Evolutionary conservation across 2,113 vertebrate species (phyloP).

Genomic region (Lophotis ruficrista): DNA sequence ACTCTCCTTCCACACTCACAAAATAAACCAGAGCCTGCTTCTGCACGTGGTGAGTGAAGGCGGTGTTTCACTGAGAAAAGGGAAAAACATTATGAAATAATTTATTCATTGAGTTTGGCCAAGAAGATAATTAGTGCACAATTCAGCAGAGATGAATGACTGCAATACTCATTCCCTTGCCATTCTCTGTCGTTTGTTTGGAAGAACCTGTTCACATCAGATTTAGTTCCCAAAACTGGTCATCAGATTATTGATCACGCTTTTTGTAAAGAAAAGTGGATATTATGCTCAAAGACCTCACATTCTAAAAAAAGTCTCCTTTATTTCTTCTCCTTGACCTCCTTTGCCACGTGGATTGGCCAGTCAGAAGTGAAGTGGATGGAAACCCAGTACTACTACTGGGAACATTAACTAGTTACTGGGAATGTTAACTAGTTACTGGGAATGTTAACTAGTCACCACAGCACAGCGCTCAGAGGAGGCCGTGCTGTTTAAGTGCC

Average conservation of each 20-base stretch:
- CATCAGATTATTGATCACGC: constrained; percentile 40
- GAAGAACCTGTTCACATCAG: constrained; percentile 24
- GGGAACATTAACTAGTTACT: background rate
- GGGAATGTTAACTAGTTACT: background rate
- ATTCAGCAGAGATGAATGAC: constrained; percentile 53
- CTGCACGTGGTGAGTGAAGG: background rate
- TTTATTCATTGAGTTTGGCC: constrained; percentile 52
- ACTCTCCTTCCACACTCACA: background rate
- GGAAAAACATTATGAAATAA: constrained; percentile 35
- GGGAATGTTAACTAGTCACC: background rate
- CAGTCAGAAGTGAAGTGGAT: background rate
- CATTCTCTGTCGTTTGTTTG: background rate
- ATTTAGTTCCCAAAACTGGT: constrained; percentile 25
- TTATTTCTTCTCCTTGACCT: background rate
- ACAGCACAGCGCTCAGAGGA: background rate
- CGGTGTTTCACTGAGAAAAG: constrained; percentile 24
- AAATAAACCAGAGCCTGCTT: background rate
- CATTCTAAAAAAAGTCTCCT: background rate
- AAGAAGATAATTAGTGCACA: constrained; percentile 55
- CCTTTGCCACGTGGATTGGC: background rate
- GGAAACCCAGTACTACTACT: background rate
- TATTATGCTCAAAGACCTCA: background rate
- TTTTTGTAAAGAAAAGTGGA: background rate
- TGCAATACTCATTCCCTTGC: background rate
- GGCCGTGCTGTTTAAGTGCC: background rate